phyloP scores from a whole-genome alignment of 2,113 vertebrate species.

The Gracilinanus agilis region DNA sequence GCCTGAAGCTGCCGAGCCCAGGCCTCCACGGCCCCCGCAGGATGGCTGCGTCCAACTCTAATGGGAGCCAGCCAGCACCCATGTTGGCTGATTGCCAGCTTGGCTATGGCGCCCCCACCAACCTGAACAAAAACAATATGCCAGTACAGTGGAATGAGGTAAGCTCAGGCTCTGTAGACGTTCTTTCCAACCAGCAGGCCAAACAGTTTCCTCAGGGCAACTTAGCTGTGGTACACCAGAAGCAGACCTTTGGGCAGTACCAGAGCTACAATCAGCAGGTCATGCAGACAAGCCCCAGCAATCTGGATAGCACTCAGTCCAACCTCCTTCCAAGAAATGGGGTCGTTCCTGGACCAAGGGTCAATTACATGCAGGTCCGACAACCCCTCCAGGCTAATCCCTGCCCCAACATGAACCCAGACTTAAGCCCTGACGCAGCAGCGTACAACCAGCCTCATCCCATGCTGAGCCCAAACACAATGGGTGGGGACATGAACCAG shows the following conservation, averaged over 20 bases:
- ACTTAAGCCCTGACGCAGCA: slow-evolving; percentile 84
- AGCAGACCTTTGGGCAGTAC: slow-evolving; percentile 90
- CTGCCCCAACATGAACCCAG: slow-evolving; percentile 77
- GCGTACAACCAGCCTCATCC: slow-evolving; percentile 87
- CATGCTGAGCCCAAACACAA: slow-evolving; percentile 81
- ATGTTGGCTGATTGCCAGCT: slow-evolving; percentile 85
- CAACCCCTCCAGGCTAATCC: slow-evolving; percentile 80
- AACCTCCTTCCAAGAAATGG: slow-evolving; percentile 84
- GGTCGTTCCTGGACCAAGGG: slow-evolving; percentile 81
- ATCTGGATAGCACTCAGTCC: slow-evolving; percentile 81
- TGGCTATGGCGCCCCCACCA: slow-evolving; percentile 82
- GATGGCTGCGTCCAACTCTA: slow-evolving; percentile 85
- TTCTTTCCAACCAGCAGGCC: slow-evolving; percentile 84
- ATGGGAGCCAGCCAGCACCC: slow-evolving; percentile 82
- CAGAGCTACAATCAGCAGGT: slow-evolving; percentile 89
- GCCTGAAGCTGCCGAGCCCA: slow-evolving; percentile 81
- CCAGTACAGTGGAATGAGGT: slow-evolving; percentile 99
- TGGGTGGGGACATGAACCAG: slow-evolving; percentile 83
- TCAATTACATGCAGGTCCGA: slow-evolving; percentile 85
- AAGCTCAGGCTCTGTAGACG: slow-evolving; percentile 95
- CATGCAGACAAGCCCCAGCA: slow-evolving; percentile 85
- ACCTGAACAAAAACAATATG: slow-evolving; percentile 93
- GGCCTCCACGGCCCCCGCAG: slow-evolving; percentile 87
- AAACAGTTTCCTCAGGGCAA: slow-evolving; percentile 89
- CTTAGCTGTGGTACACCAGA: slow-evolving; percentile 90